Percentiles rank a stretch among this genome's conserved stretches.
These are phyloP conservation scores for Machaerirhynchus nigripectus DNA, from an alignment of 2,113 vertebrate genomes.

Conservation along the genomic window DNA sequence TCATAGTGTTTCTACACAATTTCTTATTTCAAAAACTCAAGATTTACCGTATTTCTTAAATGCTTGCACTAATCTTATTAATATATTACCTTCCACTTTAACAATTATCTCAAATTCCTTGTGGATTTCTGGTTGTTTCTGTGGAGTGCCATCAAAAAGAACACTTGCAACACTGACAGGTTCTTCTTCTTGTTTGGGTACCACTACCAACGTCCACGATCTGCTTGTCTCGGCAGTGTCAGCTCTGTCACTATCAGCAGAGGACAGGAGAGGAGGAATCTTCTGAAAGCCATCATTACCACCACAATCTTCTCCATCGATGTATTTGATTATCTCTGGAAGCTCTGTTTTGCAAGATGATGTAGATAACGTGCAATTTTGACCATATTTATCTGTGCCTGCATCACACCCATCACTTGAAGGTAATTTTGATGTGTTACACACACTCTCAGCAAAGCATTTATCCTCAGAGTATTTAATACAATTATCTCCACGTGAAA, in stretches of 20 bases:
- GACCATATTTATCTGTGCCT: rapidly evolving
- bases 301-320: background rate
- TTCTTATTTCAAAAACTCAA: background rate
- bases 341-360: background rate
- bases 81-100: background rate
- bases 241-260: background rate
- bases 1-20: background rate
- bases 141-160: background rate
- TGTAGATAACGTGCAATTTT: background rate
- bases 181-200: background rate
- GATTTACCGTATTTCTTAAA: background rate
- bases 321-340: background rate
- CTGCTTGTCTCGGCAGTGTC: background rate
- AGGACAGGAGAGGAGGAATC: background rate
- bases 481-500: background rate
- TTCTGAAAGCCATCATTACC: background rate
- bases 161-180: background rate
- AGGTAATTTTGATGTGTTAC: background rate
- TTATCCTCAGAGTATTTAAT: background rate
- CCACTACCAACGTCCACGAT: rapidly evolving
- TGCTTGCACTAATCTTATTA: background rate
- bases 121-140: background rate
- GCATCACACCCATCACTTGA: background rate
- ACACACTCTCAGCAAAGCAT: rapidly evolving
- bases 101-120: background rate